phyloP scores from a whole-genome alignment of 2,113 vertebrate genomes.

The Indicator indicator region DNA sequence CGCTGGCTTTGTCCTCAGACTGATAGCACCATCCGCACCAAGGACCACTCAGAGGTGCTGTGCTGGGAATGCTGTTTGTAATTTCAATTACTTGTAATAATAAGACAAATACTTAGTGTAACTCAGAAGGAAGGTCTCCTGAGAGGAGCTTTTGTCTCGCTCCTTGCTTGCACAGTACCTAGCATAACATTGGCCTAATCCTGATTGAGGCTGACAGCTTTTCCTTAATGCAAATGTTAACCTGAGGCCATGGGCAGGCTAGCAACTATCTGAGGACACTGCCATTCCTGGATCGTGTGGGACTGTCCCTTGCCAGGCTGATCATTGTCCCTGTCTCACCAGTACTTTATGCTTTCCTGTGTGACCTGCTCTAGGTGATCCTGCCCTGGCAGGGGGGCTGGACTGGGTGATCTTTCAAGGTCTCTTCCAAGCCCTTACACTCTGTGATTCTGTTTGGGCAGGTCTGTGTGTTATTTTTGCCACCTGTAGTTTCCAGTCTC shows the following conservation, averaged over 20 bases:
- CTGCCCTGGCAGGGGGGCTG: too few relatives aligned
- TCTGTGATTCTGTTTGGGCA: background rate
- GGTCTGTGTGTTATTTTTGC: background rate
- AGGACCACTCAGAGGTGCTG: background rate
- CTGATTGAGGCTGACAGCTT: background rate
- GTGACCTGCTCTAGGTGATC: too few relatives aligned
- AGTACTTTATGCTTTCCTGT: fast-evolving
- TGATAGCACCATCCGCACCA: background rate
- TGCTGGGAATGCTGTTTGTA: background rate
- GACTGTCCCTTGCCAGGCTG: background rate
- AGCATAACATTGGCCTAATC: background rate
- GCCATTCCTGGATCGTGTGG: background rate
- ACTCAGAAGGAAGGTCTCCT: background rate
- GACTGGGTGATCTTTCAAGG: too few relatives aligned
- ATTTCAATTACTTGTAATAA: background rate
- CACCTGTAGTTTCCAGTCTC: background rate
- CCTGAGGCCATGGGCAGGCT: background rate
- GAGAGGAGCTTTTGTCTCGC: background rate
- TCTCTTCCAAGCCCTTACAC: too few relatives aligned
- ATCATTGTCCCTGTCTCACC: fast-evolving
- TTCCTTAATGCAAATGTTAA: background rate
- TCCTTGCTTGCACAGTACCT: background rate
- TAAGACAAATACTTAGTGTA: background rate
- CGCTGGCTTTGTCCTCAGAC: background rate
- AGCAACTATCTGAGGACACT: background rate